These are phyloP conservation scores for Microctenopoma stevenorrisi DNA, from an alignment of 2,797 vertebrate genomes.

Conservation along the genomic window DNA sequence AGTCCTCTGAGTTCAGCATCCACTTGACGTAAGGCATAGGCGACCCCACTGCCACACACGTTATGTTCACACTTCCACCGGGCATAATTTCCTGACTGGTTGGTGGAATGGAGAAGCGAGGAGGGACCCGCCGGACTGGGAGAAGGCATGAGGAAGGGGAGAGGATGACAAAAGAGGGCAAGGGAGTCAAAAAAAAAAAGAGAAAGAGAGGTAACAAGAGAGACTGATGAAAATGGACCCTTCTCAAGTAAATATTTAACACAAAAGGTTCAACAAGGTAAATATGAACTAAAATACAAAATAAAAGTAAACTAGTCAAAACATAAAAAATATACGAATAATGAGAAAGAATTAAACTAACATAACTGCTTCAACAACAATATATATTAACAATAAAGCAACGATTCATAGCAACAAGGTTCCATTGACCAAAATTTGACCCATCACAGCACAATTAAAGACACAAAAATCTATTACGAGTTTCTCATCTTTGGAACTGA, in stretches of 20 bases:
- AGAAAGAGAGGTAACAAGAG: constrained; percentile 89
- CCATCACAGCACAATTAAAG: constrained; percentile 98
- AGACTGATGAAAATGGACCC: constrained; percentile 81
- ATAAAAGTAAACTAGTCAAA: constrained; percentile 82
- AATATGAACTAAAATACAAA: constrained; percentile 82
- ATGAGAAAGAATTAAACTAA: constrained; percentile 89
- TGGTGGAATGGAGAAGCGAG: constrained; percentile 98
- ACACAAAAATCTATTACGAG: constrained; percentile 99
- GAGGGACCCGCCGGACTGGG: constrained; percentile 97
- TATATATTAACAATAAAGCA: constrained; percentile 93
- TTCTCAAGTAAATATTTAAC: constrained; percentile 78
- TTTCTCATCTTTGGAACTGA: constrained; percentile 97
- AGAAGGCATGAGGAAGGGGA: constrained; percentile 78
- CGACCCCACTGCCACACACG: constrained; percentile 97
- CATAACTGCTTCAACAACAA: constrained; percentile 95
- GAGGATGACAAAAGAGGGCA: constrained; percentile 78
- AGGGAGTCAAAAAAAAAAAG: constrained; percentile 76
- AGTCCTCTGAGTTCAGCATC: constrained; percentile 97
- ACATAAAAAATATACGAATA: constrained; percentile 80
- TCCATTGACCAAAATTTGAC: constrained; percentile 95
- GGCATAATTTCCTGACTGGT: constrained; percentile 99
- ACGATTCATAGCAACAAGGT: constrained; percentile 98
- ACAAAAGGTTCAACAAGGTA: constrained; percentile 82
- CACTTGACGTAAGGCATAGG: constrained; percentile 99
- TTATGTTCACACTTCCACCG: constrained; percentile 98